Conservation (phyloP, 2,797 vertebrate species). For the Sphenodon punctatus region DNA sequence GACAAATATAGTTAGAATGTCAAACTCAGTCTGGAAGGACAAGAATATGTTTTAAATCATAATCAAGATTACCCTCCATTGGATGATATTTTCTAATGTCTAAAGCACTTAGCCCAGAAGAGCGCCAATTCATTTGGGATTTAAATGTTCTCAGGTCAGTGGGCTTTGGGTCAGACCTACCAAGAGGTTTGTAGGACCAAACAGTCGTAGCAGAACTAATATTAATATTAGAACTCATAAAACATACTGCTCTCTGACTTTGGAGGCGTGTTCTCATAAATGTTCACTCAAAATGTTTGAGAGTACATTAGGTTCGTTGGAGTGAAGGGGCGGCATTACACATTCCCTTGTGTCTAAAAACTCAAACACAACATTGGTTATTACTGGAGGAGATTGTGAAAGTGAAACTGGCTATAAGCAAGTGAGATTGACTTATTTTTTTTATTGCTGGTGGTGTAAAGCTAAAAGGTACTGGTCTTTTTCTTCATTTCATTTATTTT, state of each 20-base stretch:
- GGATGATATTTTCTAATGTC: background rate
- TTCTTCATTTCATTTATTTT: background rate
- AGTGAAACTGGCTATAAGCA: background rate
- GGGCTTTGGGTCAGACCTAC: background rate
- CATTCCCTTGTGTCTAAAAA: background rate
- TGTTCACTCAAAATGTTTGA: too few relatives aligned
- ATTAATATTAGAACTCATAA: background rate
- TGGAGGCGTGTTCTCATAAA: background rate
- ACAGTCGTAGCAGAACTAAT: background rate
- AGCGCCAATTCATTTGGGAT: too few relatives aligned
- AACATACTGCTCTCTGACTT: background rate
- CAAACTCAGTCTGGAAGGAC: background rate
- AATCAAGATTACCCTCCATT: background rate
- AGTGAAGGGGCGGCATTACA: background rate
- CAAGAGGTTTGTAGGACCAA: background rate
- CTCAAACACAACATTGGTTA: background rate
- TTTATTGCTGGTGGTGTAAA: background rate
- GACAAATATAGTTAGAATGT: background rate
- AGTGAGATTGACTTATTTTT: too few relatives aligned
- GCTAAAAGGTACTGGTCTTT: rapidly evolving
- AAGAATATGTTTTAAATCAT: background rate
- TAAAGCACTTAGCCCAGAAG: background rate
- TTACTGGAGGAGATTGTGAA: background rate
- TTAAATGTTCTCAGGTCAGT: background rate
- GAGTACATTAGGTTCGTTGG: too few relatives aligned